Evolutionary conservation across 2,888 invertebrate genomes (phyloP).

Genomic region (Napeogenes inachia): DNA sequence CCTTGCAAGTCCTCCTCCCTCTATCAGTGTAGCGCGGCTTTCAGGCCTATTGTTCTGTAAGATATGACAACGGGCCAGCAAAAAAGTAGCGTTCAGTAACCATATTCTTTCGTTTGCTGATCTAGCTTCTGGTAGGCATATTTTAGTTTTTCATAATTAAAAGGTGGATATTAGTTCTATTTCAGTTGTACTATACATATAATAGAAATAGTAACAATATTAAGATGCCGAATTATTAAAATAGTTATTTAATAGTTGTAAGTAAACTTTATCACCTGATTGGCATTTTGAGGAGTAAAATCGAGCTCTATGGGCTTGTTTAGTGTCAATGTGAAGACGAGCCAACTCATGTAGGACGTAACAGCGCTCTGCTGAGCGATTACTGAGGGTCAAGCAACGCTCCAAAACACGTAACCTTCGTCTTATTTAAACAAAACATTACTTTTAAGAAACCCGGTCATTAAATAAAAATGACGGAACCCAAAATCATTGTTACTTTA

Average conservation of each 20-base stretch:
- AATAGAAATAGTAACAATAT: too few relatives aligned
- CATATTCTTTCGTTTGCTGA: conserved; percentile 49
- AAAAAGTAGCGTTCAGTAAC: conserved; percentile 60
- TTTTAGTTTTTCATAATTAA: too few relatives aligned
- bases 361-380: conserved; percentile 55
- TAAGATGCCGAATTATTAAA: too few relatives aligned
- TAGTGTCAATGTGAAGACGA: conserved; percentile 57
- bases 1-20: conserved; percentile 37
- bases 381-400: conserved; percentile 48
- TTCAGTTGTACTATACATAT: too few relatives aligned
- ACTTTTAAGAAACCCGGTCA: background rate
- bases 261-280: conserved; percentile 43
- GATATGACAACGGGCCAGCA: conserved; percentile 62
- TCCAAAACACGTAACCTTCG: conserved; percentile 55
- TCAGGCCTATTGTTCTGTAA: conserved; percentile 66
- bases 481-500: too few relatives aligned
- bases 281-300: conserved; percentile 63
- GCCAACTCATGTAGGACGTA: conserved; percentile 65
- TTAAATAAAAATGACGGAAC: too few relatives aligned
- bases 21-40: conserved; percentile 57
- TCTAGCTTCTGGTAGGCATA: conserved; percentile 48
- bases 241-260: background rate
- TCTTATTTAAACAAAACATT: conserved; percentile 36
- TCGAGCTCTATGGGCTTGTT: conserved; percentile 53
- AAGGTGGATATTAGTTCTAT: too few relatives aligned